Conservation (phyloP, 2,113 vertebrate genomes). For the Bothrops jararaca region DNA sequence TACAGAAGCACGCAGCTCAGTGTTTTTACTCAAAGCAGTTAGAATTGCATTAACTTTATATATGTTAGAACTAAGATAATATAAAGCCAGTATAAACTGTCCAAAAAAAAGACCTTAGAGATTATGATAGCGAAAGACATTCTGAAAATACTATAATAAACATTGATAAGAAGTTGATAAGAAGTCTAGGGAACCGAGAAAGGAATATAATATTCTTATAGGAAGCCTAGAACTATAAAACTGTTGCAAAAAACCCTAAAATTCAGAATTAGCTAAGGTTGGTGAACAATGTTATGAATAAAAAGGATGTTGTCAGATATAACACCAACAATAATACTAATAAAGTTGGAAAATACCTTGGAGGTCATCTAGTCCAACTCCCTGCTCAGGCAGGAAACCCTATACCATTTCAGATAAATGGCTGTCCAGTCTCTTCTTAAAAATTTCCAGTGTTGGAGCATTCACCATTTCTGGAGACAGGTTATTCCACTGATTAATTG, state of each 20-base stretch:
- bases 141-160: not conserved
- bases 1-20: not conserved
- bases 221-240: not conserved
- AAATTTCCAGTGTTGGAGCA: too few relatives aligned
- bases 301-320: not conserved
- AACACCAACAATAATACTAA: too few relatives aligned
- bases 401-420: too few relatives aligned
- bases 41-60: not conserved
- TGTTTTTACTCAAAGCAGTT: not conserved
- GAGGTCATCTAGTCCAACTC: too few relatives aligned
- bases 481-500: too few relatives aligned
- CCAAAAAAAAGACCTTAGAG: not conserved
- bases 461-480: too few relatives aligned
- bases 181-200: not conserved
- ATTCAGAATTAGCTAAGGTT: not conserved
- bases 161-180: not conserved
- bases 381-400: too few relatives aligned
- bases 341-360: too few relatives aligned
- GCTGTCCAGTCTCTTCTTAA: too few relatives aligned
- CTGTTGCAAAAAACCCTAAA: not conserved
- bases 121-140: not conserved
- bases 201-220: not conserved
- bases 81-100: not conserved
- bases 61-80: not conserved
- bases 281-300: not conserved